These are phyloP conservation scores for Baccha elongata DNA, from an alignment of 2,888 invertebrate species.

Conservation along the genomic window DNA sequence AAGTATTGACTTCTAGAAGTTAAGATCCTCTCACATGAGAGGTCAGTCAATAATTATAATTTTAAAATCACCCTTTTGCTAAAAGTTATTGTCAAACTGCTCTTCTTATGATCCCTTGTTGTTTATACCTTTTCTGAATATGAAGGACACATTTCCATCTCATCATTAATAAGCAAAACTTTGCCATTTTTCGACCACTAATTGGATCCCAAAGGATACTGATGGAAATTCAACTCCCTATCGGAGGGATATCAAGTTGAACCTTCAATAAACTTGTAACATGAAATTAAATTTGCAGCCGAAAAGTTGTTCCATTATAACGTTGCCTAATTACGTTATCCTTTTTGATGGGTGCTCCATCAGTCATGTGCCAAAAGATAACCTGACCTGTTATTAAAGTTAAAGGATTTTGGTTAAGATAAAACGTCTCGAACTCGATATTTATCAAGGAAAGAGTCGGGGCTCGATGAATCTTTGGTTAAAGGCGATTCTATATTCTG, in stretches of 20 bases:
- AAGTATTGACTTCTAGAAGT: too few relatives aligned
- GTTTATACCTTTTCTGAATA: neutral
- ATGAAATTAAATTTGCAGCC: conserved; percentile 48
- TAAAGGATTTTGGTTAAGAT: neutral
- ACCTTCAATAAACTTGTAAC: conserved; percentile 24
- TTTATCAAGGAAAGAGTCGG: neutral
- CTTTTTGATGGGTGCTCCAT: conserved; percentile 24
- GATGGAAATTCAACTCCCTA: conserved; percentile 21
- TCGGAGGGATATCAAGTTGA: conserved; percentile 15
- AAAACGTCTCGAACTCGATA: neutral
- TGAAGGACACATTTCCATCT: neutral
- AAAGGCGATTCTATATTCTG: neutral
- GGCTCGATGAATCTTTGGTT: neutral
- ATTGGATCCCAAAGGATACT: conserved; percentile 37
- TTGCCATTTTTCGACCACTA: conserved; percentile 40
- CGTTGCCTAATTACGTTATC: conserved; percentile 54
- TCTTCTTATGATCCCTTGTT: conserved; percentile 1
- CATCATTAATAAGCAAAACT: conserved; percentile 30
- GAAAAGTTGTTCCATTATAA: conserved; percentile 31
- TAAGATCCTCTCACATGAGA: too few relatives aligned
- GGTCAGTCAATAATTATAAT: too few relatives aligned
- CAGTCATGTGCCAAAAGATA: conserved; percentile 39
- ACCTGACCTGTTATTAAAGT: neutral
- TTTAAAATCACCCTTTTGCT: too few relatives aligned
- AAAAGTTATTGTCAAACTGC: too few relatives aligned